Conservation (phyloP, 2,888 invertebrate genomes). For the Drosophila helvetica region DNA sequence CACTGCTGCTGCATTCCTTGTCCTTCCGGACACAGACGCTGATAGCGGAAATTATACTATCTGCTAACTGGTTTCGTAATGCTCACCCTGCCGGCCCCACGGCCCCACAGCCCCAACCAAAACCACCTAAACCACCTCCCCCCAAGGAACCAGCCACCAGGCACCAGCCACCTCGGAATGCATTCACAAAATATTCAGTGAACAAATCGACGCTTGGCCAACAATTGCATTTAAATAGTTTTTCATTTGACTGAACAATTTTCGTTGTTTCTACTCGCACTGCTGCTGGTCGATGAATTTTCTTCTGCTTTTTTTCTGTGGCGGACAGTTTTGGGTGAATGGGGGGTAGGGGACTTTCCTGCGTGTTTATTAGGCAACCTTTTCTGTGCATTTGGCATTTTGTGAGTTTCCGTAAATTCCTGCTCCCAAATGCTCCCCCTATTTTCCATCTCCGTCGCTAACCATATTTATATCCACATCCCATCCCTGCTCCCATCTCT, state of each 20-base stretch:
- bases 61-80: slow-evolving; percentile 55
- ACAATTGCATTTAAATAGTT: slow-evolving; percentile 77
- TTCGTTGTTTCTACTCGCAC: slow-evolving; percentile 28
- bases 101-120: not conserved
- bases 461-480: not conserved
- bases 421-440: not conserved
- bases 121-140: not conserved
- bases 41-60: slow-evolving; percentile 72
- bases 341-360: slow-evolving; percentile 3
- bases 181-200: slow-evolving; percentile 65
- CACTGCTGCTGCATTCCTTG: slow-evolving; percentile 7
- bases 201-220: slow-evolving; percentile 72
- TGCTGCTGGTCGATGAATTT: slow-evolving; percentile 17
- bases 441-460: not conserved
- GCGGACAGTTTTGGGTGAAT: not conserved
- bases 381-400: slow-evolving; percentile 56
- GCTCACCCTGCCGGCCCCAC: slow-evolving; percentile 15
- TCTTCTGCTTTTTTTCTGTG: slow-evolving; percentile 1
- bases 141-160: not conserved
- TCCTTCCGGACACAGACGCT: slow-evolving; percentile 56
- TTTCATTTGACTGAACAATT: slow-evolving; percentile 76
- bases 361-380: slow-evolving; percentile 52
- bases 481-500: not conserved
- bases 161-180: slow-evolving; percentile 52
- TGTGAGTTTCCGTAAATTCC: slow-evolving; percentile 2